Evolutionary conservation across 2,797 vertebrate species (phyloP), one percentile per base, ranked within the genome.

Genomic region (Myotis vivesi): DNA sequence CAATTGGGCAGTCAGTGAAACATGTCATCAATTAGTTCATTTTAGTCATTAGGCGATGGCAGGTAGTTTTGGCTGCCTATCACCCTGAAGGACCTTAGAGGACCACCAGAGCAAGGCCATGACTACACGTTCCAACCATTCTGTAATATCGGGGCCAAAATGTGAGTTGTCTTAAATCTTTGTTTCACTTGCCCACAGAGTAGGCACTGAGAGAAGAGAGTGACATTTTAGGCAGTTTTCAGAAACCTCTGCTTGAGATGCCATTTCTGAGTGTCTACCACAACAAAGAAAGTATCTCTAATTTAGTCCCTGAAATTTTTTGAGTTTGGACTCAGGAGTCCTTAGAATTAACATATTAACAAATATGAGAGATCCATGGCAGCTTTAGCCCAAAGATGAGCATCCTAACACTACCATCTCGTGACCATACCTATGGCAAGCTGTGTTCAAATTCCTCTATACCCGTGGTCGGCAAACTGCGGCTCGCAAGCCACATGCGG

Each of bases 121-220:
- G 84, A 30, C 75, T 77, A 73, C 80, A 75, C 64, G 76, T 91
- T 66, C 76, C 92, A 92, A 64, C 80, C 94, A 85, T 91, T 94
- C 66, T 89, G 0, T 41, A 77, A 87, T 95, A 89, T 89, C 81
- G 81, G 81, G 80, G 36, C 76, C 89, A 85, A 93, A 89, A 94
- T 85, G 62, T 85, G 57, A 85, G 9, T 55, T 66, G 16, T 64
- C 84, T 88, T 68, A 87, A 53, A 46, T 44, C 55, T 53, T 44
- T 72, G 46, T 71, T 25, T 91, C 68, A 13, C 55, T 84, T 57
- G 46, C 41, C 72, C 80, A 15, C 49, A 79, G 15, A 57, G n/a
- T 44, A 91, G 72, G 23, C 71, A 57, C 4, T 49, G 79, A 76
- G 44, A 94, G 71, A 71, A 73, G 25, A 88, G 33, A 55, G 36